phyloP scores from a whole-genome alignment of 2,113 vertebrate genomes.

The Eleginops maclovinus region DNA sequence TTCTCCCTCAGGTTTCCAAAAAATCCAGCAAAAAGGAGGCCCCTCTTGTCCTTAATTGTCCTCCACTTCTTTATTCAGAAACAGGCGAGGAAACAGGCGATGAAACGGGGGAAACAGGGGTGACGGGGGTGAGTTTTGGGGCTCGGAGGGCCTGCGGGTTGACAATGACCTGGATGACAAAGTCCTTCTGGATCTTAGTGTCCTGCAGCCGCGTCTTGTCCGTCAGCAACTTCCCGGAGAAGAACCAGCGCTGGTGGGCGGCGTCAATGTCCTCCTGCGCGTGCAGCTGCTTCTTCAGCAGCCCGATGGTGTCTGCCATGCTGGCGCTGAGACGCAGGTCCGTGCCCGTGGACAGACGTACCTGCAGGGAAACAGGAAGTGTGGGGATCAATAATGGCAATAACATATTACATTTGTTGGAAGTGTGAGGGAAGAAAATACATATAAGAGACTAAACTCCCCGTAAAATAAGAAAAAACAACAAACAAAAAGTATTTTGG shows the following conservation, averaged over 20 bases:
- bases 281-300: slow-evolving; percentile 96
- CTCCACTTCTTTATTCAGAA: slow-evolving; percentile 44
- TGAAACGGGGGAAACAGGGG: slow-evolving; percentile 74
- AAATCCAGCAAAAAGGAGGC: slow-evolving; percentile 50
- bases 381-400: not conserved
- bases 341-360: slow-evolving; percentile 93
- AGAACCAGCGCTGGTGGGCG: slow-evolving; percentile 97
- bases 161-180: slow-evolving; percentile 98
- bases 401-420: not conserved
- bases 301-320: slow-evolving; percentile 93
- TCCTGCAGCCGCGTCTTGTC: slow-evolving; percentile 97
- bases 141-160: slow-evolving; percentile 87
- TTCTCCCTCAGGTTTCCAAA: slow-evolving; percentile 43
- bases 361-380: slow-evolving; percentile 41
- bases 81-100: slow-evolving; percentile 31
- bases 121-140: slow-evolving; percentile 18
- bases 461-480: not conserved
- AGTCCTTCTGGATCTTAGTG: slow-evolving; percentile 99
- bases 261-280: slow-evolving; percentile 92
- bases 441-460: not conserved
- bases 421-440: not conserved
- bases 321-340: slow-evolving; percentile 94
- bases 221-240: slow-evolving; percentile 96
- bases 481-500: not conserved
- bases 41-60: slow-evolving; percentile 13